These are phyloP conservation scores for Luffia ferchaultella DNA, from an alignment of 2,888 invertebrate species.

Conservation along the genomic window DNA sequence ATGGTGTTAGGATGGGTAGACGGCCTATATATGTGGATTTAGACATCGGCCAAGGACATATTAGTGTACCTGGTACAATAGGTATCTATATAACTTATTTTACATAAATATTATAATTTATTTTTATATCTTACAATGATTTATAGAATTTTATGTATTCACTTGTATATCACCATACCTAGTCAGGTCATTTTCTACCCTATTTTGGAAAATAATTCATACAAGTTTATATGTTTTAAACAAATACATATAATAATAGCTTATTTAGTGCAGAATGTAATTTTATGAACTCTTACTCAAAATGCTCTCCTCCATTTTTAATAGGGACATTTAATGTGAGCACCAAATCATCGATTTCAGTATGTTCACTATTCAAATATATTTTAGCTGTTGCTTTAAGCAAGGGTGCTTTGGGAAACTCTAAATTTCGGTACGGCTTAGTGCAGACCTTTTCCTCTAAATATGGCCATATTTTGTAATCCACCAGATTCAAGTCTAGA, in stretches of 20 bases:
- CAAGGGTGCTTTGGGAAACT: no score
- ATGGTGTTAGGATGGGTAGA: slow-evolving; percentile 89
- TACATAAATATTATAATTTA: not conserved
- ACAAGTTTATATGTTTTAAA: not conserved
- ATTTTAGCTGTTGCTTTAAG: no score
- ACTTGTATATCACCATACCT: not conserved
- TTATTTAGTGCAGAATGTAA: no score
- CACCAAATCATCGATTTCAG: no score
- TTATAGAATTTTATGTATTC: not conserved
- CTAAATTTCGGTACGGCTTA: no score
- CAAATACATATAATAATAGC: no score
- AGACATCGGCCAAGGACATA: slow-evolving; percentile 94
- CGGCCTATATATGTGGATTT: slow-evolving; percentile 93
- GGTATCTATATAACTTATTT: slow-evolving; percentile 46
- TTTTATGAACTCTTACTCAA: not conserved
- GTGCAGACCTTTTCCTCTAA: no score
- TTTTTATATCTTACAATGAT: no score
- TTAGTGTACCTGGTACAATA: slow-evolving; percentile 91
- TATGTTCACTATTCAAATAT: no score
- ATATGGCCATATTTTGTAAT: no score
- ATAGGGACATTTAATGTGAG: no score
- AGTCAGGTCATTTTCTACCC: not conserved
- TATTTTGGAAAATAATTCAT: not conserved
- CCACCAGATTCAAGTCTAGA: no score
- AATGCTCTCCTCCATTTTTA: not conserved